Evolutionary conservation across 2,113 vertebrate genomes (phyloP), one percentile per base, ranked within the genome.

Genomic region (Cairina moschata): DNA sequence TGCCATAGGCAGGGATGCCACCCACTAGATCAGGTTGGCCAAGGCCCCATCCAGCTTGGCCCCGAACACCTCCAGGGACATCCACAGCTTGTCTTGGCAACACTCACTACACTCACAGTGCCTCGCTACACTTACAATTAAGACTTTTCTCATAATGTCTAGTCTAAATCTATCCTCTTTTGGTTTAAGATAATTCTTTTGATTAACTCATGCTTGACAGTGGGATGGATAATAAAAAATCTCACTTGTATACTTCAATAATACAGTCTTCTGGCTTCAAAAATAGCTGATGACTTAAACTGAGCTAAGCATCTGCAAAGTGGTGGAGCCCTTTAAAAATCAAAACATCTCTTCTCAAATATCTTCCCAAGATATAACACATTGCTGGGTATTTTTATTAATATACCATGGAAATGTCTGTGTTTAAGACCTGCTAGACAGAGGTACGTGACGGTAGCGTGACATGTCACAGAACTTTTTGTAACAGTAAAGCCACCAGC

Each of bases 381-480:
- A 29, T 9, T 29, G 50, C 22, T 17, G 9, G 9, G 11, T 23
- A 12, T 7, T n/a, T 6, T 12, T 73, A 13, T 73, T 11, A 56
- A 11, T 8, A 21, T 2, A 4, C 4, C 36, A 16, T 13, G 14
- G 34, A 52, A 52, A 9, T 14, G 9, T 28, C 34, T 40, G 32
- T 0, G 2, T 13, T 20, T 69, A 62, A 68, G 28, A 46, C 4
- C 8, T 13, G 3, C 8, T 18, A n/a, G 7, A 3, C 3, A 23
- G 46, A 46, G 22, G 25, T 28, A 65, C 26, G 4, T 44, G 68
- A 6, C 9, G 55, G 18, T 14, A 31, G 0, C 50, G n/a, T 25
- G 42, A 73, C 15, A 31, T 6, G 31, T 13, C 34, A 77, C 12
- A 59, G 13, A 77, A 34, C 11, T 40, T 42, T 21, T 46, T 50